Conservation (phyloP, 2,888 invertebrate species). For the Rhagonycha lutea region DNA sequence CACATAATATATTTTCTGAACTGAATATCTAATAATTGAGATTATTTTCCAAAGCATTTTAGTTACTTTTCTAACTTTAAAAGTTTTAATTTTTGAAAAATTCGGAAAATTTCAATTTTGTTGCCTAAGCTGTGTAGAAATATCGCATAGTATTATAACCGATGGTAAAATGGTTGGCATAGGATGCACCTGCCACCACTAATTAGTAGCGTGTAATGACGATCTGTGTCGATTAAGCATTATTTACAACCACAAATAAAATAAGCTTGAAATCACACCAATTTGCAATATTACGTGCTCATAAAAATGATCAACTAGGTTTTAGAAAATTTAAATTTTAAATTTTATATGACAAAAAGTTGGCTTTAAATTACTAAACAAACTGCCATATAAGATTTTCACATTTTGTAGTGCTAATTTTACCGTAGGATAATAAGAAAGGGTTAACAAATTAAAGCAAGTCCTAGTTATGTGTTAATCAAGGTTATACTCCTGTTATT, state of each 20-base stretch:
- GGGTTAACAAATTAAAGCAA: slow-evolving; percentile 33
- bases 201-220: slow-evolving; percentile 56
- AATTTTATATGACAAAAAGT: not conserved
- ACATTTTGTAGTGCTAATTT: slow-evolving; percentile 1
- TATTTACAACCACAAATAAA: slow-evolving; percentile 46
- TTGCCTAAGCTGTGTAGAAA: not conserved
- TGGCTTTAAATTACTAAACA: not conserved
- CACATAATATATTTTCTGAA: slow-evolving; percentile 13
- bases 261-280: slow-evolving; percentile 8
- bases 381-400: not conserved
- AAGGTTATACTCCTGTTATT: slow-evolving; percentile 52
- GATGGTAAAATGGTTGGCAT: slow-evolving; percentile 36
- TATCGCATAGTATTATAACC: not conserved
- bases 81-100: not conserved
- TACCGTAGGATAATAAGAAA: slow-evolving; percentile 27
- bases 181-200: slow-evolving; percentile 56
- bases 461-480: slow-evolving; percentile 51
- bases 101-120: not conserved
- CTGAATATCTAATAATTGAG: not conserved
- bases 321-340: not conserved
- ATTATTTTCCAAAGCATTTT: not conserved
- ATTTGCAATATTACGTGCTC: not conserved
- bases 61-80: not conserved
- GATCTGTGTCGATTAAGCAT: slow-evolving; percentile 55
- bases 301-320: not conserved